Percentiles rank a stretch among this genome's conserved stretches.
Evolutionary conservation across 2,113 vertebrate species (phyloP).

Genomic region (Empidonax traillii): DNA sequence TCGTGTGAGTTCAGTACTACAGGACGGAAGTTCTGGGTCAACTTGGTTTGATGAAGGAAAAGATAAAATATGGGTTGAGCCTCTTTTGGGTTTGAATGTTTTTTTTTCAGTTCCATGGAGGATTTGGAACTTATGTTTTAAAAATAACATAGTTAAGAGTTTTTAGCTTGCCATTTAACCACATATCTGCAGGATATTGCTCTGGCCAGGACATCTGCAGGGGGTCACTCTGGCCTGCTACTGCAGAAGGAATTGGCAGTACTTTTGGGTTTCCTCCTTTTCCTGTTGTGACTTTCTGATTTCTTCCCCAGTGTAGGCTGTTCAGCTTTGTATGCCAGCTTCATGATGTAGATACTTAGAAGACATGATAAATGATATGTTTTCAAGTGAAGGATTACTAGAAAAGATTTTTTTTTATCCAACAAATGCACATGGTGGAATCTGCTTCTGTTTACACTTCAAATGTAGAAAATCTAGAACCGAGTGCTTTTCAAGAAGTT

Average conservation of each 20-base stretch:
- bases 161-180: neutral
- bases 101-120: neutral
- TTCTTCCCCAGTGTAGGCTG: neutral
- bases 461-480: neutral
- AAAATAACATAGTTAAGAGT: neutral
- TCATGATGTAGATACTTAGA: neutral
- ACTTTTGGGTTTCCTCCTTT: neutral
- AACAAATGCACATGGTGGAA: neutral
- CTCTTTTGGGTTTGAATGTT: neutral
- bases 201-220: neutral
- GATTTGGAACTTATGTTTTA: neutral
- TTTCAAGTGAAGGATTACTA: neutral
- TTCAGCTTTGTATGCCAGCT: neutral
- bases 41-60: neutral
- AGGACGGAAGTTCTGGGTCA: neutral
- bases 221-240: neutral
- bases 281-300: conserved; percentile 27
- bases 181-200: neutral
- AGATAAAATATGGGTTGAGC: neutral
- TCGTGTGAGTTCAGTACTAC: neutral
- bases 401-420: neutral
- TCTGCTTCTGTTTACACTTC: neutral
- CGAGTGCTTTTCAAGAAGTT: neutral
- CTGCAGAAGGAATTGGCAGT: neutral
- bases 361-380: neutral